Percentiles rank a stretch among this genome's conserved stretches.
Evolutionary conservation across 2,888 invertebrate species (phyloP).

Genomic region (Maniola hyperantus): DNA sequence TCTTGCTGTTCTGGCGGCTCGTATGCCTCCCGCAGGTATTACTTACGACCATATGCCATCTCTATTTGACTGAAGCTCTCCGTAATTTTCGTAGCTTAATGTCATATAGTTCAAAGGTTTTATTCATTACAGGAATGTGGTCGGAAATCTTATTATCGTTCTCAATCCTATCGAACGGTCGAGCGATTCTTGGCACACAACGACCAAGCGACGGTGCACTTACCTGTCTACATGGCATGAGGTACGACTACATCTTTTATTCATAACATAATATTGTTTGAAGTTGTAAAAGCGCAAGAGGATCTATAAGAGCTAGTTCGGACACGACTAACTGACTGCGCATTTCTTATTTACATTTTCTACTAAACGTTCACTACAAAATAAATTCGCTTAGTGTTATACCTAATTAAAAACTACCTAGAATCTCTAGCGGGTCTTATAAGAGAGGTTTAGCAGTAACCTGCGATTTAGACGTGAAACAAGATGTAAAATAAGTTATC

Average conservation of each 20-base stretch:
- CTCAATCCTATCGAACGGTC: conserved; percentile 88
- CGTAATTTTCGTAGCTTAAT: too few relatives aligned
- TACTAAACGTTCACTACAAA: too few relatives aligned
- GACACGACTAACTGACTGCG: too few relatives aligned
- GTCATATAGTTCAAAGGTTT: not conserved
- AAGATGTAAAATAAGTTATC: too few relatives aligned
- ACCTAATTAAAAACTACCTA: too few relatives aligned
- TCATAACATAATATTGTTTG: not conserved
- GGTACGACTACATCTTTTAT: conserved; percentile 59
- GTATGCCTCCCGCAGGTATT: not conserved
- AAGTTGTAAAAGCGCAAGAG: not conserved
- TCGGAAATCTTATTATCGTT: conserved; percentile 87
- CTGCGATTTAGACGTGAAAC: too few relatives aligned
- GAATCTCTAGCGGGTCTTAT: too few relatives aligned
- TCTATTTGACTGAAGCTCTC: not conserved
- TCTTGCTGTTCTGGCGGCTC: too few relatives aligned
- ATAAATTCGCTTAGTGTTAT: too few relatives aligned
- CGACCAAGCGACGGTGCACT: conserved; percentile 85
- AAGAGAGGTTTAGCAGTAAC: too few relatives aligned
- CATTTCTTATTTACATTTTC: too few relatives aligned
- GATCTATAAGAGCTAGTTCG: too few relatives aligned
- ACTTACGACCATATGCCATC: not conserved
- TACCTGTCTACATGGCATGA: conserved; percentile 89
- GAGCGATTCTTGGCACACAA: conserved; percentile 88
- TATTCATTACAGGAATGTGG: conserved; percentile 74